Conservation (phyloP, 2,113 vertebrate genomes). For the Pteruthius melanotis region DNA sequence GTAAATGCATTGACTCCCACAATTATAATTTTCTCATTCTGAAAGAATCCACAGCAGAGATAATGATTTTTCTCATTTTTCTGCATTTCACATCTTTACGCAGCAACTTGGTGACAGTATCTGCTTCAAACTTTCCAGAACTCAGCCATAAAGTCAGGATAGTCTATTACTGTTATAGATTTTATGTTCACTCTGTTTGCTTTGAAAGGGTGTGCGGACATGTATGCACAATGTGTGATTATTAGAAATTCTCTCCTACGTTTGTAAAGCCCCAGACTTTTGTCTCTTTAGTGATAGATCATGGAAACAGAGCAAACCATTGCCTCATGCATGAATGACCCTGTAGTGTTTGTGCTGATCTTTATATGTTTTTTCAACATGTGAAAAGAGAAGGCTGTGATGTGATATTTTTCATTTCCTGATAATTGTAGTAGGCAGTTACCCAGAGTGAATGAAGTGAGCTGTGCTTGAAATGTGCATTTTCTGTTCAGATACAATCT, state of each 20-base stretch:
- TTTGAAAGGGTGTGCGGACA: neutral
- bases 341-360: conserved; percentile 15
- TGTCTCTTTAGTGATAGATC: neutral
- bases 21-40: neutral
- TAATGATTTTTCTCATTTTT: conserved; percentile 30
- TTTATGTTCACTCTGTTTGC: neutral
- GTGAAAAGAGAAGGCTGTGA: conserved; percentile 20
- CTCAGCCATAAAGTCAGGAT: neutral
- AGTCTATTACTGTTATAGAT: conserved; percentile 3
- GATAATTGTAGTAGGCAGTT: conserved; percentile 31
- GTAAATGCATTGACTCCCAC: conserved; percentile 5
- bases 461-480: neutral
- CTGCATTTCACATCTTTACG: neutral
- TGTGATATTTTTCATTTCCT: conserved; percentile 52
- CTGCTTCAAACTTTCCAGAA: conserved; percentile 27
- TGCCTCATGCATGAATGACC: neutral
- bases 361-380: neutral
- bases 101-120: neutral
- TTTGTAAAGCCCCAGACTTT: neutral
- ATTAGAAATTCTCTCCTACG: neutral
- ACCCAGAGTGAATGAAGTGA: conserved; percentile 2
- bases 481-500: conserved; percentile 29
- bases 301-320: neutral
- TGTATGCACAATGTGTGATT: neutral
- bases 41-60: neutral